Evolutionary conservation across 2,113 vertebrate species (phyloP).

Genomic region (Macrotis lagotis): DNA sequence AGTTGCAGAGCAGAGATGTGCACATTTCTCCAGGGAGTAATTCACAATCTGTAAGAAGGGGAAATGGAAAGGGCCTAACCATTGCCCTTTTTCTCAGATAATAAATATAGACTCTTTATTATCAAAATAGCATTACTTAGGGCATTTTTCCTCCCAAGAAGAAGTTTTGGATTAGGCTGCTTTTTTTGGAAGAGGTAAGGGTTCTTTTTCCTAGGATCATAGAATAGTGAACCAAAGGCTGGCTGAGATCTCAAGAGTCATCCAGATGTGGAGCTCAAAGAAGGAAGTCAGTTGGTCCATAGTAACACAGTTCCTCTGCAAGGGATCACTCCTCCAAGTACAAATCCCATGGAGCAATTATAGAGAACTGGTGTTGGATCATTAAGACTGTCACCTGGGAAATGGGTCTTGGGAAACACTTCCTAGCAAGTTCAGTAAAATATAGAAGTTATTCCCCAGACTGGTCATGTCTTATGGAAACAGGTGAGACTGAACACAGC

Average conservation of each 20-base stretch:
- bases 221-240: not conserved
- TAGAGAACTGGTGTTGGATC: not conserved
- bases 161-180: not conserved
- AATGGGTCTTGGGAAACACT: not conserved
- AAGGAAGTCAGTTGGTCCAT: not conserved
- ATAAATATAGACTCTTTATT: not conserved
- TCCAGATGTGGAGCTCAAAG: not conserved
- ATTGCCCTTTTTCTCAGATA: not conserved
- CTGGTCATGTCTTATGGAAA: not conserved
- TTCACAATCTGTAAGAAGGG: not conserved
- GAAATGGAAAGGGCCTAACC: not conserved
- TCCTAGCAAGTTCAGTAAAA: slow-evolving; percentile 17
- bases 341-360: accelerated
- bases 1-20: not conserved
- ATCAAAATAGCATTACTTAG: not conserved
- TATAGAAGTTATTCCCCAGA: not conserved
- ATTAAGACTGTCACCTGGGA: not conserved
- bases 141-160: not conserved
- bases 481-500: not conserved
- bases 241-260: not conserved
- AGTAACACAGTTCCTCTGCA: not conserved
- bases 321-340: not conserved
- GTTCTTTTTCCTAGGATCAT: not conserved
- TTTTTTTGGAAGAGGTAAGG: not conserved
- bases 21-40: not conserved